Base-by-base conservation (phyloP, 1,140 invertebrate species). In the Pachyrhynchus sulphureomaculatus region DNA sequence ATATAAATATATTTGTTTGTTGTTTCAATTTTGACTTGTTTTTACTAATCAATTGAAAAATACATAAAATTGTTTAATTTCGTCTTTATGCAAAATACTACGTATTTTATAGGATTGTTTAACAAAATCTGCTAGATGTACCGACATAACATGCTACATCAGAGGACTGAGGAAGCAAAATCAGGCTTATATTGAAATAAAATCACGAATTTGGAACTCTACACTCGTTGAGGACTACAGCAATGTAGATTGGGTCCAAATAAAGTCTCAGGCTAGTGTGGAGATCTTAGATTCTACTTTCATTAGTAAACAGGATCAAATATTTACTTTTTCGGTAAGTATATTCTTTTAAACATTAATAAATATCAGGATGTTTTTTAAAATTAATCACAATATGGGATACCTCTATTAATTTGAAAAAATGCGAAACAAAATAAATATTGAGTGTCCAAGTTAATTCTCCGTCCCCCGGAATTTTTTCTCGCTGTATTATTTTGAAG, bases 181-280 rank as follows among this genome's bases (percentile, higher is more conserved):
- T 58, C 86, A 86, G 68, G 88, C 88, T 1, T 88, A 86, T 0
- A 91, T 96, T 59, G 85, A 84, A 33, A 84, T 96, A 15, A 86
- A 83, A 70, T 88, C 92, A 1, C 83, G 91, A 45, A 79, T 97
- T 5, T 96, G 93, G 93, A 96, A 95, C 80, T 86, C 89, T 0
- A 96, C 93, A 0, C 78, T 97, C 10, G 87, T 92, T 0, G 88
- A 92, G 72, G 90, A 95, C 75, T 95, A 93, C 77, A 87, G 89
- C 0, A 81, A 86, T 41, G 90, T 93, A n/a, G 88, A 92, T 72
- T 82, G 84, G 37, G 92, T 96, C 0, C 83, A 83, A 66, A 93
- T 95, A 47, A 82, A 84, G 24, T 95, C 93, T 0, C 81, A 80
- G 45, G 93, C 90, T 0, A 81, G 80, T 64, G 86, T 95, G 26